phyloP scores from a whole-genome alignment of 1,140 invertebrate genomes.

The Phthorimaea operculella region DNA sequence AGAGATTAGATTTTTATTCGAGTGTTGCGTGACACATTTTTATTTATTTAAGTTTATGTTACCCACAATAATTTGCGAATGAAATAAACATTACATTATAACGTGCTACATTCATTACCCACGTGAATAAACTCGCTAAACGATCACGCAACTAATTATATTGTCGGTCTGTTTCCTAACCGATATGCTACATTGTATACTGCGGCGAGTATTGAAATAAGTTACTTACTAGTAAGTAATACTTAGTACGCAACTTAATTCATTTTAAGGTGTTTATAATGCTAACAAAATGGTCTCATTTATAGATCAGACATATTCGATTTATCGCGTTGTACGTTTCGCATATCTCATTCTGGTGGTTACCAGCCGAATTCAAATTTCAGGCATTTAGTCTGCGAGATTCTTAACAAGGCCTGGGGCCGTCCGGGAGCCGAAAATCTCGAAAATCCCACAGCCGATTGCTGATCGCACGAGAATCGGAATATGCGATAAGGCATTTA shows the following conservation, averaged over 20 bases:
- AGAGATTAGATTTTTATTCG: neutral
- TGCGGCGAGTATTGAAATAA: constrained; percentile 1
- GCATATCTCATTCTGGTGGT: neutral
- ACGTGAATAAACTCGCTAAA: constrained; percentile 5
- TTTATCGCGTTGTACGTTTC: constrained; percentile 11
- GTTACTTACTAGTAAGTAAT: no score
- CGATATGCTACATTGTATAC: neutral
- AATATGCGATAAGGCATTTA: constrained; percentile 62
- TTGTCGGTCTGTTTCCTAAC: constrained; percentile 4
- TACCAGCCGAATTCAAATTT: constrained; percentile 40
- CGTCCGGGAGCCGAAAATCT: constrained; percentile 50
- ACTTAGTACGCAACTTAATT: no score
- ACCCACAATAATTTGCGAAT: neutral
- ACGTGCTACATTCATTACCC: constrained; percentile 4
- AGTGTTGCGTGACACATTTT: neutral
- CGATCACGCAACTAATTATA: constrained; percentile 5
- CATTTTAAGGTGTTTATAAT: no score
- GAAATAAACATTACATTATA: constrained; percentile 6
- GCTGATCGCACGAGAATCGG: constrained; percentile 53
- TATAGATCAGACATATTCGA: no score
- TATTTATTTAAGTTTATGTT: neutral
- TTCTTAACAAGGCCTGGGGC: constrained; percentile 56
- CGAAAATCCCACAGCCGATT: constrained; percentile 56
- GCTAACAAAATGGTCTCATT: no score
- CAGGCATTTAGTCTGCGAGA: constrained; percentile 29